These are phyloP conservation scores for Leuctra nigra DNA, from an alignment of 2,888 invertebrate genomes.

Conservation along the genomic window DNA sequence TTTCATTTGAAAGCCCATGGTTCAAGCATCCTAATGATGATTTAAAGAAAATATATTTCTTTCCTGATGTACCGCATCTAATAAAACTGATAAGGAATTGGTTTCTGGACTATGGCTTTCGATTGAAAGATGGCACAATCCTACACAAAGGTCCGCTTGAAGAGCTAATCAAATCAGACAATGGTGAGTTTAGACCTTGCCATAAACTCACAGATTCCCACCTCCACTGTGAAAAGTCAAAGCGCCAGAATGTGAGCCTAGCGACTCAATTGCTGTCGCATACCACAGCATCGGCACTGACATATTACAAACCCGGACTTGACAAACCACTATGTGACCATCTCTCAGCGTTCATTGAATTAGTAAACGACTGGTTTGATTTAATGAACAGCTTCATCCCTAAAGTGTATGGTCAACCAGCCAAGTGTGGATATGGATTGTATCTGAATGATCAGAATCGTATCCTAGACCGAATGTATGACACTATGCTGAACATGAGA, in stretches of 20 bases:
- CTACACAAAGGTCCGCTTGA: background rate
- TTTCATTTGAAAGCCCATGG: background rate
- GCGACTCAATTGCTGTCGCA: conserved; percentile 33
- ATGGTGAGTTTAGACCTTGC: conserved; percentile 22
- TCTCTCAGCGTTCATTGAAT: conserved; percentile 31
- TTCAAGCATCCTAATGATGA: conserved; percentile 13
- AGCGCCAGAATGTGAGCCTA: conserved; percentile 31
- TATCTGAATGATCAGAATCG: conserved; percentile 27
- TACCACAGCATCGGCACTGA: conserved; percentile 32
- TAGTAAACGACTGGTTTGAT: conserved; percentile 34
- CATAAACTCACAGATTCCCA: conserved; percentile 28
- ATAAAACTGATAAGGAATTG: conserved; percentile 24
- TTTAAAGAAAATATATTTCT: conserved; percentile 14
- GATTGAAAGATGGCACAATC: conserved; percentile 12
- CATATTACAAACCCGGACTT: conserved; percentile 29
- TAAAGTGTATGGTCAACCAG: conserved; percentile 6
- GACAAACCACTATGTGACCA: conserved; percentile 9
- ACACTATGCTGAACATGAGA: conserved; percentile 27
- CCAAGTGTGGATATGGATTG: conserved; percentile 30
- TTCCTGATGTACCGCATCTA: conserved; percentile 23
- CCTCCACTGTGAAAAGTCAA: conserved; percentile 28
- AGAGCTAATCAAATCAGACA: conserved; percentile 2
- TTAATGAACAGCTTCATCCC: conserved; percentile 30
- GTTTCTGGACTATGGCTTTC: conserved; percentile 22
- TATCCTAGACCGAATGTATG: conserved; percentile 28